Conservation (phyloP, 2,113 vertebrate genomes). For the Lipophrys pholis region DNA sequence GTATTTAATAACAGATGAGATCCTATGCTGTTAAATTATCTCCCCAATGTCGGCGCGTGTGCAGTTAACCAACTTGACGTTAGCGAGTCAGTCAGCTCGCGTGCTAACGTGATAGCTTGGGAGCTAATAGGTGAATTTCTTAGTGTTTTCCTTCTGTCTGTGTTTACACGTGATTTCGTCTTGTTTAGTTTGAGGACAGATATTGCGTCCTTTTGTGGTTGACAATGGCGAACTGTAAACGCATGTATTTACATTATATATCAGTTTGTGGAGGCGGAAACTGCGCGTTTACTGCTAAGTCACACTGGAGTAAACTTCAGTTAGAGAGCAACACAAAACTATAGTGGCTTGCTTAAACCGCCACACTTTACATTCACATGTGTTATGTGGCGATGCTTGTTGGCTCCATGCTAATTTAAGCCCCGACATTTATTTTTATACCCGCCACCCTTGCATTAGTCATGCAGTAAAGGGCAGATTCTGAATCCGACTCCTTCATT, state of each 20-base stretch:
- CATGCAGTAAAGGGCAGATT: conserved; percentile 1
- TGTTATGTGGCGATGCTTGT: background rate
- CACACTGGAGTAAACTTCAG: background rate
- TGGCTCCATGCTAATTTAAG: background rate
- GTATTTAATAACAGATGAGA: rapidly evolving
- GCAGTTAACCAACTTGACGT: background rate
- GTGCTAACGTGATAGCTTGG: conserved; percentile 32
- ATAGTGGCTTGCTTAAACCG: background rate
- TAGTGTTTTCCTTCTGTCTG: background rate
- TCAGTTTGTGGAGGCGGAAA: background rate
- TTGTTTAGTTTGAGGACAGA: background rate
- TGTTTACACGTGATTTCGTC: too few relatives aligned
- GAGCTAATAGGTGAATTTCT: conserved; percentile 12
- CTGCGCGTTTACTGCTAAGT: conserved; percentile 38
- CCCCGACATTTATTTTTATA: background rate
- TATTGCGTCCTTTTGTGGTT: too few relatives aligned
- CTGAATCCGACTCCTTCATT: background rate
- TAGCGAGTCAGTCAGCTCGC: background rate
- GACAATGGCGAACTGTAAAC: background rate
- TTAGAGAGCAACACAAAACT: background rate
- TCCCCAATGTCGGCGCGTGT: background rate
- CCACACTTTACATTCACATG: background rate
- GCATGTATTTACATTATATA: background rate
- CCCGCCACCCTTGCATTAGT: background rate
- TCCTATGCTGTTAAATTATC: background rate